Evolutionary conservation across 1,140 invertebrate genomes (phyloP).

Genomic region (Calliopsis andreniformis): DNA sequence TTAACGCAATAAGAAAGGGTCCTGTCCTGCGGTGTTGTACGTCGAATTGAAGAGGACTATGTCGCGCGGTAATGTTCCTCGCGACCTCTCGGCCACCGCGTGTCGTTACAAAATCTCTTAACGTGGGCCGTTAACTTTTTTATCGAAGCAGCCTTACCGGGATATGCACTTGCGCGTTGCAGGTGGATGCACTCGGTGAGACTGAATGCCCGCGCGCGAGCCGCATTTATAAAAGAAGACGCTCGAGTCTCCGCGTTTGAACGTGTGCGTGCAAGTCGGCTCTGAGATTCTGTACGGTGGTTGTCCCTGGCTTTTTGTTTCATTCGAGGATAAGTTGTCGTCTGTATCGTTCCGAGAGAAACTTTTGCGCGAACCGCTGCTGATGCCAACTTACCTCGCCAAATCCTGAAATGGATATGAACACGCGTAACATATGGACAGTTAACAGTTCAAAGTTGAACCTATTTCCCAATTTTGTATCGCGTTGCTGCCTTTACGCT

Average conservation of each 20-base stretch:
- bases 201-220: not conserved
- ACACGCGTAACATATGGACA: not conserved
- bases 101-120: conserved; percentile 47
- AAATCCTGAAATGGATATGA: not conserved
- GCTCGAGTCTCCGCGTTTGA: not conserved
- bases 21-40: not conserved
- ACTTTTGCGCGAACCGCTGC: not conserved
- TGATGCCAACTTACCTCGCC: not conserved
- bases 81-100: conserved; percentile 27
- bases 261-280: not conserved
- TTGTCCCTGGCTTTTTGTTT: not conserved
- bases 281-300: not conserved
- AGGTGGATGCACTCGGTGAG: conserved; percentile 5
- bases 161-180: conserved; percentile 6
- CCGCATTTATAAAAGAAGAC: not conserved
- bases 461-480: too few species aligned
- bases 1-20: conserved; percentile 52
- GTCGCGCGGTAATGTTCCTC: conserved; percentile 35
- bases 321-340: not conserved
- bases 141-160: conserved; percentile 1
- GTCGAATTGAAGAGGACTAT: conserved; percentile 14
- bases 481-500: too few species aligned
- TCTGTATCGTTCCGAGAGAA: not conserved
- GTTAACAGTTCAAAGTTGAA: too few species aligned
- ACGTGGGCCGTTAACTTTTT: conserved; percentile 36